Conservation (phyloP, 2,797 vertebrate genomes). For the Oreochromis mossambicus region DNA sequence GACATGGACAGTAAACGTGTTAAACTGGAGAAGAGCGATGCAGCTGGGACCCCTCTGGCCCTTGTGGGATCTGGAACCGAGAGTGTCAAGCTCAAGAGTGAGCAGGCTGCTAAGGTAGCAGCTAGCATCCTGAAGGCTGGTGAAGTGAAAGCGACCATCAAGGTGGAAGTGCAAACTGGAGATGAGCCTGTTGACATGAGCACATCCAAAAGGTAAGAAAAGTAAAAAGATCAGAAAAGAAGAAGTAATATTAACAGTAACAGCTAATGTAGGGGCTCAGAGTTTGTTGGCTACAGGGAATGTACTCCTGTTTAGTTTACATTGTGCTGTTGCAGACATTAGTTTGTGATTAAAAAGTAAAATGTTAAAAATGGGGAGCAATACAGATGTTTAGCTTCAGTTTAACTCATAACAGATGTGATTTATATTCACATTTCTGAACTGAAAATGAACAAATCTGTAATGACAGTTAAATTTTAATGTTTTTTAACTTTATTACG, state of each 20-base stretch:
- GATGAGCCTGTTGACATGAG: conserved; percentile 97
- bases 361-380: not conserved
- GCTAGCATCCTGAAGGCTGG: conserved; percentile 78
- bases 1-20: conserved; percentile 87
- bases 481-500: not conserved
- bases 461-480: not conserved
- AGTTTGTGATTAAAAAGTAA: not conserved
- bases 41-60: conserved; percentile 50
- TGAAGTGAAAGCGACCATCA: conserved; percentile 85
- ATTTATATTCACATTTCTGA: fast-evolving
- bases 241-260: not conserved
- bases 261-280: not conserved
- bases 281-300: not conserved
- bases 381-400: not conserved
- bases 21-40: conserved; percentile 83
- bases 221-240: not conserved
- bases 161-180: conserved; percentile 85
- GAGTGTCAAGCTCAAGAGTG: conserved; percentile 50
- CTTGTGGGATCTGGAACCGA: conserved; percentile 52
- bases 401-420: not conserved
- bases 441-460: not conserved
- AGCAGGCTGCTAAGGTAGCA: conserved; percentile 59
- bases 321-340: not conserved
- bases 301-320: not conserved
- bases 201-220: conserved; percentile 88